Conservation (phyloP, 2,113 vertebrate species). For the Muntiacus muntjak region DNA sequence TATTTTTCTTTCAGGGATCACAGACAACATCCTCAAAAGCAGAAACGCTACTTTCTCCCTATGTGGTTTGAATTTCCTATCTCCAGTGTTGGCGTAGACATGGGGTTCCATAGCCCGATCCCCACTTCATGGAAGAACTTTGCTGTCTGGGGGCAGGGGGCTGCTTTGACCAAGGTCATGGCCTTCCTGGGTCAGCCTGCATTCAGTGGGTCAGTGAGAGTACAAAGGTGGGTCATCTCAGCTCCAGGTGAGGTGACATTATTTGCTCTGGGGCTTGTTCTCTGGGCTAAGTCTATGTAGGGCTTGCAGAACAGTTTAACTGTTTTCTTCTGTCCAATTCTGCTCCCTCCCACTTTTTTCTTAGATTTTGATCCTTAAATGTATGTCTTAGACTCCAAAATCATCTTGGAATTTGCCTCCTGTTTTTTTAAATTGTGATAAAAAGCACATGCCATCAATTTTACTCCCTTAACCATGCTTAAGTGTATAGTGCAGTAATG, state of each 20-base stretch:
- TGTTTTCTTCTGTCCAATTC: background rate
- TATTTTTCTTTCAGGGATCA: background rate
- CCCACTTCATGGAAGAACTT: background rate
- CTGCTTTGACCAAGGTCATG: background rate
- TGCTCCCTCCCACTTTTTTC: background rate
- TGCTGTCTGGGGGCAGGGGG: background rate
- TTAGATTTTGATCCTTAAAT: background rate
- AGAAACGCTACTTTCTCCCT: background rate
- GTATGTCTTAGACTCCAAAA: background rate
- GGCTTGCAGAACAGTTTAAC: background rate
- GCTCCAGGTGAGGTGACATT: background rate
- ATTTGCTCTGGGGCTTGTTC: background rate
- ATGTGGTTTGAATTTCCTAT: background rate
- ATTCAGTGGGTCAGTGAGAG: background rate
- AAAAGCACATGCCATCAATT: background rate
- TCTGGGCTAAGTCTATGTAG: background rate
- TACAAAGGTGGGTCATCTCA: background rate
- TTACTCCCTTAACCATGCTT: background rate
- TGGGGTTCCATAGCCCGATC: background rate
- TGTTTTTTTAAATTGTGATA: background rate
- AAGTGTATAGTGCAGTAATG: background rate
- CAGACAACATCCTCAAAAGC: background rate
- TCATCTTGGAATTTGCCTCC: background rate
- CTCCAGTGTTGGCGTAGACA: background rate
- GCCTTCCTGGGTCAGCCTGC: background rate